A percentile compares a stretch with the other conserved stretches of the same genome.
Conservation (phyloP, 2,797 vertebrate genomes). For the Scolopax bukidnonensis region DNA sequence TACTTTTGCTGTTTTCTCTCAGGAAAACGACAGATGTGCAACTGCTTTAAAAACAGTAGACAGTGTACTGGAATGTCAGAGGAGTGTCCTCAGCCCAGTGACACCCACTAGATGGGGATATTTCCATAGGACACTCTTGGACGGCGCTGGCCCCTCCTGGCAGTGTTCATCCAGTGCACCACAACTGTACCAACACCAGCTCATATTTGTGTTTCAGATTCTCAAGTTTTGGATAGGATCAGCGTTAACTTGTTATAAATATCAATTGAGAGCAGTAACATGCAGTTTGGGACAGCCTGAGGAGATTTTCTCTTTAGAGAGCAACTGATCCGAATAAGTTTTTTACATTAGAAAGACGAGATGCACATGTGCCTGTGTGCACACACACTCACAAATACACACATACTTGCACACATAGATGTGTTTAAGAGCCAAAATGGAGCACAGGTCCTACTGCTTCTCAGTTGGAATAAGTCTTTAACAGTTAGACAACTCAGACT, state of each 20-base stretch:
- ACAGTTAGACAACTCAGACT: not conserved
- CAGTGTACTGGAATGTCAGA: not conserved
- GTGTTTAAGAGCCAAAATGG: not conserved
- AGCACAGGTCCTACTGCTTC: not conserved
- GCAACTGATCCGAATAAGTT: not conserved
- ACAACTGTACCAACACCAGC: rapidly evolving
- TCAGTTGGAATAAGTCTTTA: not conserved
- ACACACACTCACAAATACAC: not conserved
- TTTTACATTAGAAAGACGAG: not conserved
- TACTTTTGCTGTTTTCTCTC: not conserved
- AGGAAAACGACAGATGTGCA: not conserved
- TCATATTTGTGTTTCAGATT: not conserved
- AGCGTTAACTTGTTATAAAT: not conserved
- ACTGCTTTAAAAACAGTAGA: not conserved
- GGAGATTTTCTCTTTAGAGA: not conserved
- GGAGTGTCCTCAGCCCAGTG: not conserved
- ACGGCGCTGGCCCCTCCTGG: not conserved
- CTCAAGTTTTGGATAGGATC: not conserved
- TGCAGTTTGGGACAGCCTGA: not conserved
- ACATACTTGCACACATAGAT: not conserved
- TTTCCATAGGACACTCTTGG: not conserved
- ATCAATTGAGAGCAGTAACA: not conserved
- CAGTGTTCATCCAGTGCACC: not conserved
- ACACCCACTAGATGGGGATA: slow-evolving; percentile 65
- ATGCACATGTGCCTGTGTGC: not conserved